A percentile compares a stretch with the other conserved stretches of the same genome.
Conservation (phyloP, 2,888 invertebrate genomes). For the Volucella inflata region DNA sequence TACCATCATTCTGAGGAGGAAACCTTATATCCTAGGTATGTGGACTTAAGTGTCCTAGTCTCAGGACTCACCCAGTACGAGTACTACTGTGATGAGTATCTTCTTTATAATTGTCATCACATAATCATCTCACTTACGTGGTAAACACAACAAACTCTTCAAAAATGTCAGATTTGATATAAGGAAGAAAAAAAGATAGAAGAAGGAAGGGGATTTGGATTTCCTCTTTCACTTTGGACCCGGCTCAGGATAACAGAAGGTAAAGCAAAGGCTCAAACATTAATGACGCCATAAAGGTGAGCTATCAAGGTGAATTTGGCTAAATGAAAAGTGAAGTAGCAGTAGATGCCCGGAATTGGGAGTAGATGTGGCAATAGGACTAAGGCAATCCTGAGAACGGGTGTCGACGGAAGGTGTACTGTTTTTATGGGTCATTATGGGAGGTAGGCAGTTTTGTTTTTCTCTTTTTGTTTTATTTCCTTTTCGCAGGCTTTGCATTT, state of each 20-base stretch:
- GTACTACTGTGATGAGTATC: slow-evolving; percentile 6
- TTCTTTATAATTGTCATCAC: slow-evolving; percentile 58
- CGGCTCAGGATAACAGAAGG: slow-evolving; percentile 20
- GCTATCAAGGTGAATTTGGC: slow-evolving; percentile 50
- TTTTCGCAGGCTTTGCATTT: slow-evolving; percentile 1
- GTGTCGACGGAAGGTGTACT: slow-evolving; percentile 50
- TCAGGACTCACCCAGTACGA: background rate
- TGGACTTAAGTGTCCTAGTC: slow-evolving; percentile 40
- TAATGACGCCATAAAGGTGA: slow-evolving; percentile 51
- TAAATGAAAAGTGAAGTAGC: slow-evolving; percentile 54
- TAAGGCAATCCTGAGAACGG: slow-evolving; percentile 9
- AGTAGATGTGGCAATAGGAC: too few relatives aligned
- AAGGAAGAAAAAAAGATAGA: background rate
- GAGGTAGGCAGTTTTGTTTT: slow-evolving; percentile 19
- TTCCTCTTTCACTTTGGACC: slow-evolving; percentile 53
- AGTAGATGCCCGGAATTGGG: background rate
- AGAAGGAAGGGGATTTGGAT: slow-evolving; percentile 23
- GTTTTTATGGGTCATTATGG: slow-evolving; percentile 55
- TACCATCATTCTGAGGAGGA: slow-evolving; percentile 20
- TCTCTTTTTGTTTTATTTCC: slow-evolving; percentile 1
- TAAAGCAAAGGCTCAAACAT: slow-evolving; percentile 37
- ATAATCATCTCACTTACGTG: slow-evolving; percentile 40
- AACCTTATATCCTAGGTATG: slow-evolving; percentile 22
- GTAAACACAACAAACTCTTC: slow-evolving; percentile 1
- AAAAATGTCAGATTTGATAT: background rate